These are phyloP conservation scores for Drosophila gaucha DNA, from an alignment of 2,888 invertebrate genomes.

Conservation along the genomic window DNA sequence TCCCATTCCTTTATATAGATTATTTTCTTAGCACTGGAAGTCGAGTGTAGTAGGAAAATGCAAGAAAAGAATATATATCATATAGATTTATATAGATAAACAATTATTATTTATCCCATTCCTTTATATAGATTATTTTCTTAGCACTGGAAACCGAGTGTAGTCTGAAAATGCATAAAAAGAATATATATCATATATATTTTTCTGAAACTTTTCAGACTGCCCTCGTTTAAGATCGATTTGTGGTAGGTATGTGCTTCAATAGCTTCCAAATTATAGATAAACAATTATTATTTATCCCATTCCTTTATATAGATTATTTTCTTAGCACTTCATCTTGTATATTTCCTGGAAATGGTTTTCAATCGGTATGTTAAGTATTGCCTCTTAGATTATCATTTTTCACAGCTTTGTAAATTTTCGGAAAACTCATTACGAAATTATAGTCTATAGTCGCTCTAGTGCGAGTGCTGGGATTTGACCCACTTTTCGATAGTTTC, in stretches of 20 bases:
- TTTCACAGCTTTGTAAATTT: conserved; percentile 23
- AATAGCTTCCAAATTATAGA: background rate
- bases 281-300: background rate
- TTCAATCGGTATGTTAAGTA: background rate
- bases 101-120: too few relatives aligned
- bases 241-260: background rate
- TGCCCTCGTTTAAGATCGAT: background rate
- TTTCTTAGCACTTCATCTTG: background rate
- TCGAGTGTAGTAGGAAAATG: too few relatives aligned
- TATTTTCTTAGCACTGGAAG: background rate
- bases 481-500: conserved; percentile 55
- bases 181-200: background rate
- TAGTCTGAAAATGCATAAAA: too few relatives aligned
- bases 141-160: too few relatives aligned
- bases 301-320: background rate
- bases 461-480: conserved; percentile 42
- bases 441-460: conserved; percentile 4
- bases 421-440: conserved; percentile 33
- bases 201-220: background rate
- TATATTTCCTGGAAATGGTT: background rate
- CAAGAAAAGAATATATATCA: too few relatives aligned
- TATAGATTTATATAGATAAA: background rate
- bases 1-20: background rate
- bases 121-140: too few relatives aligned
- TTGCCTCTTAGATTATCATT: background rate